Conservation (phyloP, 1,140 invertebrate genomes). For the Drosophila carrolli region DNA sequence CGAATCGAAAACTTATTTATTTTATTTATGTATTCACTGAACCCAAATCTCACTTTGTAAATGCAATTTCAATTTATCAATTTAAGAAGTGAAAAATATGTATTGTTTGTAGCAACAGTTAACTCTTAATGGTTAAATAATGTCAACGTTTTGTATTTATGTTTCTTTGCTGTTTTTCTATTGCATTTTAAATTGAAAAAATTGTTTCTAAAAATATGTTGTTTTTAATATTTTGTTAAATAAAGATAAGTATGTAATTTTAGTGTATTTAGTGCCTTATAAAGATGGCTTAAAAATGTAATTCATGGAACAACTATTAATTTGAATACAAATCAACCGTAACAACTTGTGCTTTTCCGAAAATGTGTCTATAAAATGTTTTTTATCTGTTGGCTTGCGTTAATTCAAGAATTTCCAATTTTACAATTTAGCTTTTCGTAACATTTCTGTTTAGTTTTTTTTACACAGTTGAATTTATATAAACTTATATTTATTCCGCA, state of each 20-base stretch:
- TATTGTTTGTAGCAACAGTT: not conserved
- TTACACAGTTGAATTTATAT: no score
- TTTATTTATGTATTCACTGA: not conserved
- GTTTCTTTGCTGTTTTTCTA: not conserved
- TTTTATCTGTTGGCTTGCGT: no score
- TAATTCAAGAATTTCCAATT: no score
- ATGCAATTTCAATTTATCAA: not conserved
- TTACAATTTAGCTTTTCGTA: no score
- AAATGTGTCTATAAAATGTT: no score
- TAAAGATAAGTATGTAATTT: not conserved
- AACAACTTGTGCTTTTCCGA: no score
- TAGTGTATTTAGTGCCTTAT: no score
- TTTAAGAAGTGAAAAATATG: not conserved
- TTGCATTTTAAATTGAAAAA: not conserved
- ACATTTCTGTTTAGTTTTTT: no score
- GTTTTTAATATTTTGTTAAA: not conserved
- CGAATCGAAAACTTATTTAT: not conserved
- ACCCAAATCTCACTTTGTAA: not conserved
- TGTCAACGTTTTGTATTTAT: not conserved
- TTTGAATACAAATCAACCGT: no score
- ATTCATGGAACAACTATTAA: no score
- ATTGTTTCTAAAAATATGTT: not conserved
- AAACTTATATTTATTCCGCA: no score
- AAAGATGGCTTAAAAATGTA: no score
- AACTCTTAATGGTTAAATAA: not conserved